phyloP scores from a whole-genome alignment of 1,140 invertebrate genomes.

The Drosophila saltans region DNA sequence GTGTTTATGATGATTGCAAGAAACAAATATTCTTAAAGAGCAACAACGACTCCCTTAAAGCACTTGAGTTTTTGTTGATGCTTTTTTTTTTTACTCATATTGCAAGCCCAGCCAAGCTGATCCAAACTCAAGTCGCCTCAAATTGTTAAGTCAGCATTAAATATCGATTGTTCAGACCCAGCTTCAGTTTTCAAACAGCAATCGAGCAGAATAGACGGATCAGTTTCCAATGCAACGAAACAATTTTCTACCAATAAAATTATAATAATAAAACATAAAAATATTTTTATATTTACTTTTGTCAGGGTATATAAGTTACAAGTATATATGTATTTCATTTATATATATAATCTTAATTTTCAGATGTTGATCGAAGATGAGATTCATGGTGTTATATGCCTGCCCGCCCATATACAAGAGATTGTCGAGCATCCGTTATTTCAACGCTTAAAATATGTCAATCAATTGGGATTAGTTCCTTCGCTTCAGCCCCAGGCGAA shows the following conservation, averaged over 20 bases:
- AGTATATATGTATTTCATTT: background rate
- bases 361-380: slow-evolving; percentile 63
- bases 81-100: too few species aligned
- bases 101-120: too few species aligned
- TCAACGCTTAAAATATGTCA: slow-evolving; percentile 63
- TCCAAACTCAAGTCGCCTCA: too few species aligned
- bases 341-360: background rate
- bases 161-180: too few species aligned
- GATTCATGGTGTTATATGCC: slow-evolving; percentile 58
- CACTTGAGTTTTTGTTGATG: too few species aligned
- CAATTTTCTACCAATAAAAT: too few species aligned
- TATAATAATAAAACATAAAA: background rate
- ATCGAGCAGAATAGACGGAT: too few species aligned
- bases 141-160: too few species aligned
- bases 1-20: background rate
- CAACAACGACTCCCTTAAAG: too few species aligned
- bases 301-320: background rate
- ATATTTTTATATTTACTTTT: background rate
- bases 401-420: slow-evolving; percentile 50
- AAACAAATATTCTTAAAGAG: too few species aligned
- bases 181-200: too few species aligned
- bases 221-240: too few species aligned
- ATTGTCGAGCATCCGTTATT: slow-evolving; percentile 59
- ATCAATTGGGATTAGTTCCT: slow-evolving; percentile 57
- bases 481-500: background rate